Evolutionary conservation across 2,888 invertebrate species (phyloP).

Genomic region (Drosophila birchii): DNA sequence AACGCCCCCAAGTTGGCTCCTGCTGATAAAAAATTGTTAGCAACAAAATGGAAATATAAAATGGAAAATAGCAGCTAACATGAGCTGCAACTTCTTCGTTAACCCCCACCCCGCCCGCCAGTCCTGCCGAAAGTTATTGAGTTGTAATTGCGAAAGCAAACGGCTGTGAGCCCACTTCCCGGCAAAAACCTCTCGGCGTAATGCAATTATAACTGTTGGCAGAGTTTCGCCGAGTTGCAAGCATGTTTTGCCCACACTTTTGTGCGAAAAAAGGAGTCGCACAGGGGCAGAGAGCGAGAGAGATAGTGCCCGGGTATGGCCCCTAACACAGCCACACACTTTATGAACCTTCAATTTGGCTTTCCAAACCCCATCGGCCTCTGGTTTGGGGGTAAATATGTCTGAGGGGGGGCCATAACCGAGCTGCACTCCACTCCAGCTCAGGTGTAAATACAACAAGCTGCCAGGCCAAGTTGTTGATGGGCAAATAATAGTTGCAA

Average conservation of each 20-base stretch:
- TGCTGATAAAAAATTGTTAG: constrained; percentile 28
- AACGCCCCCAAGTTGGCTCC: constrained; percentile 43
- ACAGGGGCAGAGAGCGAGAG: no score
- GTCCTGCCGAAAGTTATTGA: constrained; percentile 72
- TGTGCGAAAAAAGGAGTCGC: constrained; percentile 7
- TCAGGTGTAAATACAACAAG: constrained; percentile 62
- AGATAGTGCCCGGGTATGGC: constrained; percentile 11
- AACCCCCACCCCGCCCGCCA: constrained; percentile 29
- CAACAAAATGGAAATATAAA: constrained; percentile 39
- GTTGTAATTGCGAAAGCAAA: constrained; percentile 77
- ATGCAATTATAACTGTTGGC: constrained; percentile 73
- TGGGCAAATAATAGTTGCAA: constrained; percentile 77
- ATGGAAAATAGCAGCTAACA: constrained; percentile 63
- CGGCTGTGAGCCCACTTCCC: constrained; percentile 32
- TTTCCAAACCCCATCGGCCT: constrained; percentile 21
- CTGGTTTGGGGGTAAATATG: constrained; percentile 12
- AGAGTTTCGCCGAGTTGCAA: constrained; percentile 20
- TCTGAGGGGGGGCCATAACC: constrained; percentile 7
- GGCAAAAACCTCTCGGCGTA: constrained; percentile 68
- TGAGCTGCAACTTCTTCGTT: constrained; percentile 15
- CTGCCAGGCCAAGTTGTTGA: constrained; percentile 74
- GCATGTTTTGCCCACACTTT: constrained; percentile 31
- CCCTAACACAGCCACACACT: constrained; percentile 4
- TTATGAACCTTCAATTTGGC: constrained; percentile 30
- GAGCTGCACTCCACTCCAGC: constrained; percentile 25